Conservation (phyloP, 2,888 invertebrate species). For the Caenorhabditis virilis region DNA sequence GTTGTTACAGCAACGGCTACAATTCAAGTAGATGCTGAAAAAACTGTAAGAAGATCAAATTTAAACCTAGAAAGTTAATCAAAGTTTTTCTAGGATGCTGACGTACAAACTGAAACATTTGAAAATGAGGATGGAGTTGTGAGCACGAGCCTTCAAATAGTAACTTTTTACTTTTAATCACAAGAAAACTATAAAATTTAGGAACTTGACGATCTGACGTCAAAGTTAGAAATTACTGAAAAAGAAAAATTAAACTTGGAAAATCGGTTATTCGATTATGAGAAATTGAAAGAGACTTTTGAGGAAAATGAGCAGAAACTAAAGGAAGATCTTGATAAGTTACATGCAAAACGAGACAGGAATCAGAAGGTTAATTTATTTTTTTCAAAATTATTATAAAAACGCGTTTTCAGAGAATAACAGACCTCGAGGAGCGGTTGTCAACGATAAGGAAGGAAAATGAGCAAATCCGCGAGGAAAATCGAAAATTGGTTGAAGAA, state of each 20-base stretch:
- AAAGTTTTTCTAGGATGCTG: slow-evolving; percentile 5
- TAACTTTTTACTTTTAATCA: neutral
- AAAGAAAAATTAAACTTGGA: slow-evolving; percentile 14
- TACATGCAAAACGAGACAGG: neutral
- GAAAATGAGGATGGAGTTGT: slow-evolving; percentile 8
- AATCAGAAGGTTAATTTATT: neutral
- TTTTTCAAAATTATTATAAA: neutral
- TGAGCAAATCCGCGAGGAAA: slow-evolving; percentile 14
- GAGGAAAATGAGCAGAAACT: slow-evolving; percentile 16
- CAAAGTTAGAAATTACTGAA: slow-evolving; percentile 8
- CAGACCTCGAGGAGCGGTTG: slow-evolving; percentile 11
- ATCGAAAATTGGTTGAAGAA: slow-evolving; percentile 12
- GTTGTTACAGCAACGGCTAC: slow-evolving; percentile 16
- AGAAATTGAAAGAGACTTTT: slow-evolving; percentile 11
- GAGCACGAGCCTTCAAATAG: slow-evolving; percentile 11
- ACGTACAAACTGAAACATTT: slow-evolving; percentile 22
- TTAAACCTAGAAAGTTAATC: neutral
- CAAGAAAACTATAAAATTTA: neutral
- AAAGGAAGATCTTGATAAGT: slow-evolving; percentile 4
- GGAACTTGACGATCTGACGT: slow-evolving; percentile 22
- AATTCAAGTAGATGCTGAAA: slow-evolving; percentile 17
- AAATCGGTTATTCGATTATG: slow-evolving; percentile 21
- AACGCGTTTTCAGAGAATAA: slow-evolving; percentile 1
- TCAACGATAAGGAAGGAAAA: slow-evolving; percentile 7
- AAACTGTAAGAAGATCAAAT: neutral